Evolutionary conservation across 2,113 vertebrate genomes (phyloP).

Genomic region (Sterna hirundo): DNA sequence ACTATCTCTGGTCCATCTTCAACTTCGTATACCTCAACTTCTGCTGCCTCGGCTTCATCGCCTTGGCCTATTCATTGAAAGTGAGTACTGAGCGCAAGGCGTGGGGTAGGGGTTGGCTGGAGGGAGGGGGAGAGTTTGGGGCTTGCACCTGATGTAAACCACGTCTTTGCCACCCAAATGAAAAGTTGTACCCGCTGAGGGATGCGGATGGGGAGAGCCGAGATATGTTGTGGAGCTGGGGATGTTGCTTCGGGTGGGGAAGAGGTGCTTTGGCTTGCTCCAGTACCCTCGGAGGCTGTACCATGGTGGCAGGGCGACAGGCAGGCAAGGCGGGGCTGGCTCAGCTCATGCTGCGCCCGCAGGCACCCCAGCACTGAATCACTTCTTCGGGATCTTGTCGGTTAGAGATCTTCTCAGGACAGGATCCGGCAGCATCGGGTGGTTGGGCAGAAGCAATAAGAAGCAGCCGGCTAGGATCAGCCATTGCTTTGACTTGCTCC

Average conservation of each 20-base stretch:
- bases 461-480: background rate
- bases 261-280: background rate
- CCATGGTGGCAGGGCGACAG: accelerated
- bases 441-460: background rate
- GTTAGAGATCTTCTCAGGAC: background rate
- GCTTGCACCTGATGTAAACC: background rate
- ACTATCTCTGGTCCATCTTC: conserved; percentile 87
- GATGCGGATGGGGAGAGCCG: background rate
- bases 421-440: background rate
- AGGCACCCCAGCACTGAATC: background rate
- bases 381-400: background rate
- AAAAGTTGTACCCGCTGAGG: background rate
- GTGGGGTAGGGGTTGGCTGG: accelerated
- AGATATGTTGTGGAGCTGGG: background rate
- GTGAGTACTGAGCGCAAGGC: conserved; percentile 42
- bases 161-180: background rate
- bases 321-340: background rate
- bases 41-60: conserved; percentile 85
- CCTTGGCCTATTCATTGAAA: conserved; percentile 83
- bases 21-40: conserved; percentile 88
- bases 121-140: accelerated
- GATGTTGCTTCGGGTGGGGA: background rate
- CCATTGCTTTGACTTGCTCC: no score
- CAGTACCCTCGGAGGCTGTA: background rate
- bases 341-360: background rate